Percentiles rank a stretch among this genome's conserved stretches.
These are phyloP conservation scores for Oryzaephilus surinamensis DNA, from an alignment of 1,140 invertebrate species.

Conservation along the genomic window DNA sequence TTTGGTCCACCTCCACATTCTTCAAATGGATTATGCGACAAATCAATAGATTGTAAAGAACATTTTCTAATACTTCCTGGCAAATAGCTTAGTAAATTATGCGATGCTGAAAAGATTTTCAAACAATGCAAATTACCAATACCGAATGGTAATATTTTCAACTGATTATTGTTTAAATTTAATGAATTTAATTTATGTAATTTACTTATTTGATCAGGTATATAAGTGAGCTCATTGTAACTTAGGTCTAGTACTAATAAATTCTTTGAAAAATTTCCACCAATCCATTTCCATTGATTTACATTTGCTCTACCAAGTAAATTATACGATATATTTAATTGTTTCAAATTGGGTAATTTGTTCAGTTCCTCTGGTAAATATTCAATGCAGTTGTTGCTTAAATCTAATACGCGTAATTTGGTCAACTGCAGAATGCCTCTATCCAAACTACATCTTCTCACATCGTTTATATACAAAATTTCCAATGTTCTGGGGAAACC, in stretches of 20 bases:
- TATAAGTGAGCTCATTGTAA: slow-evolving; percentile 45
- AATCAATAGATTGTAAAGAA: slow-evolving; percentile 41
- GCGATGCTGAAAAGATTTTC: slow-evolving; percentile 29
- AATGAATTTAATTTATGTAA: slow-evolving; percentile 45
- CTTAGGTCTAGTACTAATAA: slow-evolving; percentile 48
- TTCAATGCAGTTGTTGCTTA: slow-evolving; percentile 65
- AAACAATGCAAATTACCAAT: slow-evolving; percentile 28
- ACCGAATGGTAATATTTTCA: slow-evolving; percentile 40
- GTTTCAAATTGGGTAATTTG: slow-evolving; percentile 49
- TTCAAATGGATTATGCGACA: slow-evolving; percentile 43
- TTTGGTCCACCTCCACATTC: slow-evolving; percentile 9
- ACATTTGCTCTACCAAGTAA: slow-evolving; percentile 42
- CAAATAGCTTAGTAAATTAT: slow-evolving; percentile 46
- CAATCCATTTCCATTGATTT: slow-evolving; percentile 54
- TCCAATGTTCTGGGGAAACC: slow-evolving; percentile 56
- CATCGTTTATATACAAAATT: slow-evolving; percentile 44
- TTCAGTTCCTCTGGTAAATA: slow-evolving; percentile 64
- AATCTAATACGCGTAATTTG: slow-evolving; percentile 57
- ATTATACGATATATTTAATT: slow-evolving; percentile 64
- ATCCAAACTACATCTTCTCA: slow-evolving; percentile 52
- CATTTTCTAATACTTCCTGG: slow-evolving; percentile 47
- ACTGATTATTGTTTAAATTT: slow-evolving; percentile 43
- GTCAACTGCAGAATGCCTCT: slow-evolving; percentile 53
- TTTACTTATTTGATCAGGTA: slow-evolving; percentile 52
- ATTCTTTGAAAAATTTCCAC: slow-evolving; percentile 35